phyloP scores from a whole-genome alignment of 2,797 vertebrate genomes.

The Taenioides sp. region DNA sequence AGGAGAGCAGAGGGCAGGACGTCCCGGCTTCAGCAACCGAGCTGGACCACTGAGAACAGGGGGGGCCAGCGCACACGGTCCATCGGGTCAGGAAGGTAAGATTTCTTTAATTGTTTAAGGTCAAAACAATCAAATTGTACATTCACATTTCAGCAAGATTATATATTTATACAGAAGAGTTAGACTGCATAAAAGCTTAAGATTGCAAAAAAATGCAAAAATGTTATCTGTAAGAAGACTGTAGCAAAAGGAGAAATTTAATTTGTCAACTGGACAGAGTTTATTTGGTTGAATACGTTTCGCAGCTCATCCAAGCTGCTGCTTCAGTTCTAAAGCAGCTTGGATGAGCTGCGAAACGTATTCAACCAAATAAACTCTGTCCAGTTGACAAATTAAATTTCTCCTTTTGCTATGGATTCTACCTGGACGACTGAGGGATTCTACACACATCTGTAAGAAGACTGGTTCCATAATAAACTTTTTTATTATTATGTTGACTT shows the following conservation, averaged over 20 bases:
- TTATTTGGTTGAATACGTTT: no score
- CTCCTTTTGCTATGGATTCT: no score
- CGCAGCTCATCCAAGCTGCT: no score
- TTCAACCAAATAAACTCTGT: no score
- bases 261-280: no score
- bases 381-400: no score
- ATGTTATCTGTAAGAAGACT: not conserved
- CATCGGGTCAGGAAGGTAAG: conserved; percentile 73
- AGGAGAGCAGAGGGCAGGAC: conserved; percentile 57
- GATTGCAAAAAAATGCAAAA: not conserved
- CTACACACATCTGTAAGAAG: not conserved
- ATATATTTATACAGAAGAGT: not conserved
- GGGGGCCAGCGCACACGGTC: conserved; percentile 54
- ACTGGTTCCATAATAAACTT: not conserved
- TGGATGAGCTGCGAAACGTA: no score
- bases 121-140: not conserved
- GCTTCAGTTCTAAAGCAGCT: no score
- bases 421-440: no score
- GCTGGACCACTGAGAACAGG: conserved; percentile 40
- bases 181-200: not conserved
- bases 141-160: not conserved
- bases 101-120: conserved; percentile 18
- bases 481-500: not conserved
- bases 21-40: conserved; percentile 54
- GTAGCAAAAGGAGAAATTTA: no score